phyloP scores from a whole-genome alignment of 2,113 vertebrate genomes.

The Pseudorasbora parva region DNA sequence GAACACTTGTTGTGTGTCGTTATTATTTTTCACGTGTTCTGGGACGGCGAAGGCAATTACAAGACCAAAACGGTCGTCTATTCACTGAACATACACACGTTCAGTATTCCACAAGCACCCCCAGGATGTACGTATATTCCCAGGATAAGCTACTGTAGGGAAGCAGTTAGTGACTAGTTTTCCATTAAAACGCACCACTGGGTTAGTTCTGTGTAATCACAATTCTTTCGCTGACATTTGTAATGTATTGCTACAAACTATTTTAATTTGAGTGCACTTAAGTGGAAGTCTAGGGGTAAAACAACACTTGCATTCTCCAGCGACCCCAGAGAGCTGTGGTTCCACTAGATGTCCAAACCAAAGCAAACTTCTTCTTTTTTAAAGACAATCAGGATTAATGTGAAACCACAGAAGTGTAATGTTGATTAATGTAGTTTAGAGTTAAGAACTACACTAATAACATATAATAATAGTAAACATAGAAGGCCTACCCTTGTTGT shows the following conservation, averaged over 20 bases:
- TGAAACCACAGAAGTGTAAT: constrained; percentile 5
- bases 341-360: constrained; percentile 9
- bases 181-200: constrained; percentile 10
- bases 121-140: constrained; percentile 7
- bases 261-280: constrained; percentile 13
- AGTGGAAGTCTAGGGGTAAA: constrained; percentile 2
- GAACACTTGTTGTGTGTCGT: constrained; percentile 2
- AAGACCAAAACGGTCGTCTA: not conserved
- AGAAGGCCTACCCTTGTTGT: not conserved
- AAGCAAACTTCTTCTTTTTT: not conserved
- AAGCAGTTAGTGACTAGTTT: not conserved
- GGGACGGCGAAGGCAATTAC: constrained; percentile 14
- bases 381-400: not conserved
- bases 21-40: constrained; percentile 16
- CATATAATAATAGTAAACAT: not conserved
- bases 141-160: not conserved
- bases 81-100: constrained; percentile 17
- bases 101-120: not conserved
- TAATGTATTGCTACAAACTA: constrained; percentile 13
- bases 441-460: not conserved
- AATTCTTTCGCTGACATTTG: not conserved
- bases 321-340: not conserved
- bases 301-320: not conserved
- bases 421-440: not conserved
- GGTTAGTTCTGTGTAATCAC: constrained; percentile 11